These are phyloP conservation scores for Eunapius fragilis DNA, from an alignment of 37 sponge, comb jelly and placozoan species.

Conservation along the genomic window DNA sequence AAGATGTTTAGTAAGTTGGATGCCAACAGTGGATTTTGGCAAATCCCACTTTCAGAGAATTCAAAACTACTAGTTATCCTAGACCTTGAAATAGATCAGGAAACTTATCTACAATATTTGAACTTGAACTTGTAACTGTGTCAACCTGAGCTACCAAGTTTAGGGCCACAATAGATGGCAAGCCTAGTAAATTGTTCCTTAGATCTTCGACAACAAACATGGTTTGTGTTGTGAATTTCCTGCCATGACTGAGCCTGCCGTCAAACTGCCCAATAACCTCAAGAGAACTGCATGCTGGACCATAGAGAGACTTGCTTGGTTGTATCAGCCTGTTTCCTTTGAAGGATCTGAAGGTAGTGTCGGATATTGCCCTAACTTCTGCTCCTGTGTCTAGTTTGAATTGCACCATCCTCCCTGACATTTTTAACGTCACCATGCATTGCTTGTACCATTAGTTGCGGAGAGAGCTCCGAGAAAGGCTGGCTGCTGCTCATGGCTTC, in stretches of 20 bases:
- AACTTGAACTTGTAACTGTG: too few species aligned
- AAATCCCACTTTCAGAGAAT: too few species aligned
- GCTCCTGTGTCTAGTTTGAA: constrained; percentile 46
- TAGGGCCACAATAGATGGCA: too few species aligned
- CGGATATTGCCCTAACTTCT: constrained; percentile 15
- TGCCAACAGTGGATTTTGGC: too few species aligned
- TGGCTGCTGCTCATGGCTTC: background rate
- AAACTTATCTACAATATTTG: too few species aligned
- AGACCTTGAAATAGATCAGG: too few species aligned
- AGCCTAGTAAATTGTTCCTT: too few species aligned
- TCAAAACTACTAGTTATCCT: constrained; percentile 13
- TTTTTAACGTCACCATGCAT: background rate
- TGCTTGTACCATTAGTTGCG: background rate
- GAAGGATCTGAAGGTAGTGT: background rate
- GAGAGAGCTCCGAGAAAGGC: constrained; percentile 24
- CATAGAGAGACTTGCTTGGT: background rate
- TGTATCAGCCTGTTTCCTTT: background rate
- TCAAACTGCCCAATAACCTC: constrained; percentile 7
- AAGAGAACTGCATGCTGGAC: background rate
- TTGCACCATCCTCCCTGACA: background rate
- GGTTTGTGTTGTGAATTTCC: constrained; percentile 3
- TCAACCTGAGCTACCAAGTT: too few species aligned
- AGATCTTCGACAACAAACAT: constrained; percentile 14
- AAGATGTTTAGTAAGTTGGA: too few species aligned
- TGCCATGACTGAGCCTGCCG: constrained; percentile 1